These are phyloP conservation scores for Steatocranus sp. DNA, from an alignment of 2,797 vertebrate species.

Conservation along the genomic window DNA sequence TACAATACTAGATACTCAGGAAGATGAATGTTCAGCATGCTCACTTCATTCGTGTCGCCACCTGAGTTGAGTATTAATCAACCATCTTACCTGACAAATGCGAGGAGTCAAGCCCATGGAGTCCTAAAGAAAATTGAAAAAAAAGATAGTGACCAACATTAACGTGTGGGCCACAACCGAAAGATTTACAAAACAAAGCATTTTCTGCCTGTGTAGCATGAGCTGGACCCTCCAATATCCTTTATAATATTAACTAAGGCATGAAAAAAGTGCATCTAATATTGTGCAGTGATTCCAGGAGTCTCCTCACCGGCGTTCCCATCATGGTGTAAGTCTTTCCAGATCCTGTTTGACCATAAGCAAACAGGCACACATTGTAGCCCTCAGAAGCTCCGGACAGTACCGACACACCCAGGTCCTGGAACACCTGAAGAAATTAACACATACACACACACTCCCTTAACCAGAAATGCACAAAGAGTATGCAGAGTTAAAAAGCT, in stretches of 20 bases:
- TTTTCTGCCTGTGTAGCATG: not conserved
- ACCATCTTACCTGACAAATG: conserved; percentile 88
- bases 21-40: not conserved
- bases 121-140: conserved; percentile 70
- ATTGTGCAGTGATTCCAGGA: not conserved
- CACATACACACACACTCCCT: conserved; percentile 5
- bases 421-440: conserved; percentile 84
- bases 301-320: conserved; percentile 88
- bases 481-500: not conserved
- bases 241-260: not conserved
- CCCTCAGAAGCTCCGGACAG: conserved; percentile 88
- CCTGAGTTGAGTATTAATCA: not conserved
- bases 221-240: not conserved
- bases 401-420: conserved; percentile 91
- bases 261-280: not conserved
- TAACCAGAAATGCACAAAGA: conserved; percentile 11
- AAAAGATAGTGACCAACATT: not conserved
- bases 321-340: conserved; percentile 99
- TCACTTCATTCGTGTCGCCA: not conserved
- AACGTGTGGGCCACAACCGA: not conserved
- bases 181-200: not conserved
- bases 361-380: conserved; percentile 97
- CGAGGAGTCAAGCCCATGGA: conserved; percentile 91
- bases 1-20: not conserved
- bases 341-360: conserved; percentile 97